Evolutionary conservation across 2,113 vertebrate species (phyloP), one percentile per base, ranked within the genome.

Genomic region (Agelaius phoeniceus): DNA sequence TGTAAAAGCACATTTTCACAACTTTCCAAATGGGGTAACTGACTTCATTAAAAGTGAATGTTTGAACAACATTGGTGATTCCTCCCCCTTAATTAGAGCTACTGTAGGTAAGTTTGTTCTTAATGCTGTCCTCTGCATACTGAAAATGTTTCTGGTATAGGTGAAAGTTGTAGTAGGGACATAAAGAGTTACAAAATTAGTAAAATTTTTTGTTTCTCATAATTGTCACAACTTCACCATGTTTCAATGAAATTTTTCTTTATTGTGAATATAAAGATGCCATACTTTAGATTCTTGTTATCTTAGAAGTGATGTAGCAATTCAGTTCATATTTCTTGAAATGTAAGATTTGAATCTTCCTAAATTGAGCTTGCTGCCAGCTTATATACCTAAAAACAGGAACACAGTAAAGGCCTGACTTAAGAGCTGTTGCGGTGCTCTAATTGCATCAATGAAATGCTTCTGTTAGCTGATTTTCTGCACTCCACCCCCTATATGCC

Each of bases 41-140:
- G 99, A 99, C 82, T 99, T 99, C 97, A 99, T 99, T 97, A 99
- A 99, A 98, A 99, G 98, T 66, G 99, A 99, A 97, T 99, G 99
- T 96, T 93, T 99, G 96, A 99, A 99, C 90, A 99, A 99, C 81
- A 99, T 99, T 20, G 99, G 99, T 76, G 99, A 99, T 92, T 98
- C 99, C 2, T 99, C 99, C n/a, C 99, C 99, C 9, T 98, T 99
- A 94, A 99, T 99, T 94, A 98, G 99, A 97, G 99, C 99, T 90
- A 99, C 99, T 43, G 99, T 99, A 94, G 99, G 99, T 99, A 96
- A 98, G 99, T 98, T 81, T 84, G 8, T 57, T 85, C 33, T 80
- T 86, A 43, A 5, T 75, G 3, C 26, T 76, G 21, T 59, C 26
- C 30, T 91, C 21, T 77, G 27, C 21, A 9, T 61, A 35, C 22